Evolutionary conservation across 1,140 invertebrate species (phyloP).

Genomic region (Xylocopa sonorina): DNA sequence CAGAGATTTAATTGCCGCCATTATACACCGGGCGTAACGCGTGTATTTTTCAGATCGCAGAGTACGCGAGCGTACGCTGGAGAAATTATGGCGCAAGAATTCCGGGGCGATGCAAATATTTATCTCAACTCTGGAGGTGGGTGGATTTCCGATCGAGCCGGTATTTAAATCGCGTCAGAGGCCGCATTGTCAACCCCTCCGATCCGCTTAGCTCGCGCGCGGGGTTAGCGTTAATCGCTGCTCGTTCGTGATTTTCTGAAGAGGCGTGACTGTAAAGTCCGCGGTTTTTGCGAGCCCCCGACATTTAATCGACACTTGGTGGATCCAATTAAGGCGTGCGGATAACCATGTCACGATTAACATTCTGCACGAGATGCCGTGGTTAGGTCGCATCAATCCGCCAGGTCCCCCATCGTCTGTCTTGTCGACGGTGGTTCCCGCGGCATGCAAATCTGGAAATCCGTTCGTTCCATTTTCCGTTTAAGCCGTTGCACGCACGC

Average conservation of each 20-base stretch:
- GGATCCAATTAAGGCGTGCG: constrained; percentile 39
- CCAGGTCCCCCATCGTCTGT: constrained; percentile 39
- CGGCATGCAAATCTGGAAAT: constrained; percentile 35
- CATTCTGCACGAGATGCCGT: constrained; percentile 48
- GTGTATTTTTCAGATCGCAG: constrained; percentile 82
- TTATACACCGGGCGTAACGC: neutral
- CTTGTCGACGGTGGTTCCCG: constrained; percentile 23
- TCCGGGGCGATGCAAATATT: constrained; percentile 83
- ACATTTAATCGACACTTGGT: constrained; percentile 33
- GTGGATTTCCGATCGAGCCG: neutral
- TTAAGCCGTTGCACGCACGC: constrained; percentile 42
- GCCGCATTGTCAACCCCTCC: no score
- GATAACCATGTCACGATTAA: constrained; percentile 48
- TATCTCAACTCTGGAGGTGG: constrained; percentile 83
- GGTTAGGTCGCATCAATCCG: constrained; percentile 49
- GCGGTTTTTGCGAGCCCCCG: neutral
- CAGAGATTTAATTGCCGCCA: neutral
- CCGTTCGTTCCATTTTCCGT: constrained; percentile 43
- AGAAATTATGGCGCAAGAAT: constrained; percentile 83
- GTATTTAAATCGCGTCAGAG: no score
- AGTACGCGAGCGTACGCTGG: constrained; percentile 83
- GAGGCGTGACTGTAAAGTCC: neutral
- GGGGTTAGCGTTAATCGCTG: constrained; percentile 17
- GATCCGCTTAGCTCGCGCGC: fast-evolving
- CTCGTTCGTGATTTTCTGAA: constrained; percentile 1